phyloP scores from a whole-genome alignment of 2,113 vertebrate genomes.

The Nycticebus coucang region DNA sequence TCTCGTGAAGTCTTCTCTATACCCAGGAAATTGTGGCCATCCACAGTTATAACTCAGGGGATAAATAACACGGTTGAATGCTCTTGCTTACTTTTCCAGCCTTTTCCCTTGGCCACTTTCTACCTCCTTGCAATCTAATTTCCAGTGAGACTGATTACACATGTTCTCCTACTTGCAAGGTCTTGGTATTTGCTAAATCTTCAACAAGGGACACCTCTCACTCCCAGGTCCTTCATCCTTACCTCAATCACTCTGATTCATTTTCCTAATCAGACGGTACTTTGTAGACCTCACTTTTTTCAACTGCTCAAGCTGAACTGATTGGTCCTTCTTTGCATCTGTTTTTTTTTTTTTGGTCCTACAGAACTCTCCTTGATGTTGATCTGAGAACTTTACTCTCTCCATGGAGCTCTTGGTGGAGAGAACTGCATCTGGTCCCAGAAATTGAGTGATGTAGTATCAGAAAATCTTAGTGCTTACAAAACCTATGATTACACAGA shows the following conservation, averaged over 20 bases:
- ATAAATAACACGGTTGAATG: not conserved
- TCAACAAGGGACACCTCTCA: not conserved
- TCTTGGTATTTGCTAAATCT: not conserved
- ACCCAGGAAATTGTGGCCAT: not conserved
- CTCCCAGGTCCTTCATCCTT: not conserved
- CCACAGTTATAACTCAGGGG: not conserved
- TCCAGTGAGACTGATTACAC: not conserved
- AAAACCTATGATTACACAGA: not conserved
- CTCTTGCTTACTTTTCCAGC: not conserved
- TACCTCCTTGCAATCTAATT: not conserved
- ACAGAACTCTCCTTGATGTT: not conserved
- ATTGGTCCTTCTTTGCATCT: not conserved
- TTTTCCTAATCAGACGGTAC: not conserved
- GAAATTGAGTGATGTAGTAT: not conserved
- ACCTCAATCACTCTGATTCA: not conserved
- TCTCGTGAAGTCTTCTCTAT: not conserved
- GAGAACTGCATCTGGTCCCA: not conserved
- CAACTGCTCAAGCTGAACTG: not conserved
- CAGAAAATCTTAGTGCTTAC: not conserved
- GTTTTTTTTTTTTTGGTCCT: not conserved
- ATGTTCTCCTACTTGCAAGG: not conserved
- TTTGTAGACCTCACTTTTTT: not conserved
- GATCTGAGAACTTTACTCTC: not conserved
- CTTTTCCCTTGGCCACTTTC: not conserved
- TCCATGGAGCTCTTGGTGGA: not conserved